Percentiles rank a stretch among this genome's conserved stretches.
phyloP scores from a whole-genome alignment of 30 jellyfish, hydroid and myxozoan species.

The Hydra vulgaris region DNA sequence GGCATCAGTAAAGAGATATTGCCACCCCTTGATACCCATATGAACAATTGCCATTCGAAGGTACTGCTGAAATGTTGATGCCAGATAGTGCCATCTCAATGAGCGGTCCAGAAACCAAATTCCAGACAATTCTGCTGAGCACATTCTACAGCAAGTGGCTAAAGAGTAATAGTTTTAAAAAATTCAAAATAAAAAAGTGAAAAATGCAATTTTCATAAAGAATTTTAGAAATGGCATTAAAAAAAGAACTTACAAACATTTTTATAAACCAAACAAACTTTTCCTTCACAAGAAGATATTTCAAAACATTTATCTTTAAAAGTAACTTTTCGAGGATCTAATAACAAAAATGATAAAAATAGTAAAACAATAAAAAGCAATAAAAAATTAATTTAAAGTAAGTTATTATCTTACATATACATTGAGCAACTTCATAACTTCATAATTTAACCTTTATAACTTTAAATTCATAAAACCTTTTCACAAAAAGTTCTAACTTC shows the following conservation, averaged over 20 bases:
- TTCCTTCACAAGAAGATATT: slow-evolving; percentile 53
- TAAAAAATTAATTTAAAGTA: no score
- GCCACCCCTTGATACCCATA: slow-evolving; percentile 81
- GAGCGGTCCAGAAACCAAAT: slow-evolving; percentile 84
- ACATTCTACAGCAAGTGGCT: not conserved
- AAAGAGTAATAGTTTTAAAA: not conserved
- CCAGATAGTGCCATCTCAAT: slow-evolving; percentile 59
- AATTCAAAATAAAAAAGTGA: not conserved
- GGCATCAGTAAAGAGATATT: slow-evolving; percentile 59
- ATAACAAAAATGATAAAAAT: no score
- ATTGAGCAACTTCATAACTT: no score
- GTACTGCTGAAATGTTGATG: slow-evolving; percentile 47
- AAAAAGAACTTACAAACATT: not conserved
- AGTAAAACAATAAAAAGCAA: no score
- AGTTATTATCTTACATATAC: no score
- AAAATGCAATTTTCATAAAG: not conserved
- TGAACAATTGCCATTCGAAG: slow-evolving; percentile 75
- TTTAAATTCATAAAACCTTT: no score
- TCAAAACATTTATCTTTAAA: slow-evolving; percentile 35
- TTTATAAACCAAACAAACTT: slow-evolving; percentile 79
- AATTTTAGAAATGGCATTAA: not conserved
- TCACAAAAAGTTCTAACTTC: no score
- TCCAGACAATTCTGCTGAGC: slow-evolving; percentile 26
- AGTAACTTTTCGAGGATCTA: not conserved
- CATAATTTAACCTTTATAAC: no score